phyloP scores from a whole-genome alignment of 2,888 invertebrate genomes.

The Tolmerus cingulatus region DNA sequence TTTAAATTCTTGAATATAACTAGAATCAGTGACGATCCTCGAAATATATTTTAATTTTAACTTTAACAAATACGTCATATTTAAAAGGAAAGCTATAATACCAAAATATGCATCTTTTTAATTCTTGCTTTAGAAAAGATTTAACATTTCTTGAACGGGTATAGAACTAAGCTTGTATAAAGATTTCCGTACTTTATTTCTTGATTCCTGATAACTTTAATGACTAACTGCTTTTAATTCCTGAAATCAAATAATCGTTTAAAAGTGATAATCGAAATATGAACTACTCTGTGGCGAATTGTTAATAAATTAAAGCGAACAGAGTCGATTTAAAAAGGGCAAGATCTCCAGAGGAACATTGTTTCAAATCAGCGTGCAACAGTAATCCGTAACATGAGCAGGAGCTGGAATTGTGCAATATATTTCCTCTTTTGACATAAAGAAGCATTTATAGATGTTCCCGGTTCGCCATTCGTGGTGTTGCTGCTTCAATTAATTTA shows the following conservation, averaged over 20 bases:
- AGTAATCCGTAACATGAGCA: not conserved
- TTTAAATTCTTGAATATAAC: too few species aligned
- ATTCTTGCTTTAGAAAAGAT: too few species aligned
- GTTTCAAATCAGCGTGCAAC: not conserved
- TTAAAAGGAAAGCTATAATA: too few species aligned
- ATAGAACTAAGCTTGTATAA: not conserved
- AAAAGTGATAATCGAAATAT: not conserved
- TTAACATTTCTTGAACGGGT: too few species aligned
- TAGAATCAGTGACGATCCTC: too few species aligned
- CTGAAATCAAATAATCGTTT: not conserved
- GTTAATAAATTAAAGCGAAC: not conserved
- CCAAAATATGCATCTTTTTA: too few species aligned
- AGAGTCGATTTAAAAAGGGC: not conserved
- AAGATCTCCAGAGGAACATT: not conserved
- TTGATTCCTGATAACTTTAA: not conserved
- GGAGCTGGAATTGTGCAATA: not conserved
- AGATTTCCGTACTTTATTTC: not conserved
- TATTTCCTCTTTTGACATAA: not conserved
- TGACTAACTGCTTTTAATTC: not conserved
- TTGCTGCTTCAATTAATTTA: conserved; percentile 29
- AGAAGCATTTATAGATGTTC: not conserved
- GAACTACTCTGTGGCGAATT: not conserved
- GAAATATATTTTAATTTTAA: too few species aligned
- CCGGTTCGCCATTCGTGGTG: not conserved
- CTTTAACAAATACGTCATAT: too few species aligned